Evolutionary conservation across 2,888 invertebrate species (phyloP).

Genomic region (Thyatira batis): DNA sequence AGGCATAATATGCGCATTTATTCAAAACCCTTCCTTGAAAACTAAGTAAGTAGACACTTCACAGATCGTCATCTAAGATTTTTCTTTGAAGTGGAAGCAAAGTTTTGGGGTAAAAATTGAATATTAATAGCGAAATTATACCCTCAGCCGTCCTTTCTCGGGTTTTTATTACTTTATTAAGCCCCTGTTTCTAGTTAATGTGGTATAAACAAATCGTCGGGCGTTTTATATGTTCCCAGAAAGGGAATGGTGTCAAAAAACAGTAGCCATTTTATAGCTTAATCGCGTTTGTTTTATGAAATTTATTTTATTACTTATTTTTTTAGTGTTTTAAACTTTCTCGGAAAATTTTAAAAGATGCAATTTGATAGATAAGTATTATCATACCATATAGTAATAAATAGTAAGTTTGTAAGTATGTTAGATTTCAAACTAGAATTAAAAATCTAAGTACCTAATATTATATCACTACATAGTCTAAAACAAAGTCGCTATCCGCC

Average conservation of each 20-base stretch:
- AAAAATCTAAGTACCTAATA: no score
- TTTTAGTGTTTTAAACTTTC: constrained; percentile 32
- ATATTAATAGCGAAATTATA: constrained; percentile 82
- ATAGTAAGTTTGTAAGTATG: no score
- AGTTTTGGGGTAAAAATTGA: constrained; percentile 77
- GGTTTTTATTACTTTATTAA: constrained; percentile 80
- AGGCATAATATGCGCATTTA: no score
- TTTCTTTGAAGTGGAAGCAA: constrained; percentile 75
- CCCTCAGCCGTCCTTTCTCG: constrained; percentile 53
- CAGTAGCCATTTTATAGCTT: constrained; percentile 79
- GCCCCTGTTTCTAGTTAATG: constrained; percentile 67
- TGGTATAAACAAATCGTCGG: constrained; percentile 75
- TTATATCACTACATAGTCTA: no score
- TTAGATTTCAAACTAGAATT: no score
- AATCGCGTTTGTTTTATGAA: constrained; percentile 67
- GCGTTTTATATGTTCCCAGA: constrained; percentile 69
- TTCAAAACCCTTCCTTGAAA: constrained; percentile 63
- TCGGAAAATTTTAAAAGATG: constrained; percentile 19
- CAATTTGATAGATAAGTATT: background rate
- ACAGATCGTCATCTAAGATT: constrained; percentile 73
- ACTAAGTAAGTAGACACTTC: constrained; percentile 67
- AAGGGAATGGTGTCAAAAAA: constrained; percentile 75
- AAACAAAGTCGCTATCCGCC: no score
- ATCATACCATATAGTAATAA: background rate
- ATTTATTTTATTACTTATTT: constrained; percentile 53